A percentile compares a stretch with the other conserved stretches of the same genome.
Conservation (phyloP, 2,888 invertebrate genomes). For the Podabrus alpinus region DNA sequence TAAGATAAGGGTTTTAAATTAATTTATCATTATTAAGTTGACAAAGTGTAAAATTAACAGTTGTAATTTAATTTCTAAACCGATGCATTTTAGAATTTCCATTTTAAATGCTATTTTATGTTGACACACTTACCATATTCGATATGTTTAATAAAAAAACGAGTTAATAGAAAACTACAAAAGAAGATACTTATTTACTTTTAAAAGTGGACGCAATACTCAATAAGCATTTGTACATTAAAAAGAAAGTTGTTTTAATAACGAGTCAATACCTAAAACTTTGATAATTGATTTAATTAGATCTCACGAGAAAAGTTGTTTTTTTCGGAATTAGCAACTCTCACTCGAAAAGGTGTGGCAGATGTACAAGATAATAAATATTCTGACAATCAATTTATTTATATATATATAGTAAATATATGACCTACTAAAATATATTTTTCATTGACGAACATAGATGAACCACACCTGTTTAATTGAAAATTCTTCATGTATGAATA, state of each 20-base stretch:
- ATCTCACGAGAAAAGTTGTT: slow-evolving; percentile 19
- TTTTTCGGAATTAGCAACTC: slow-evolving; percentile 17
- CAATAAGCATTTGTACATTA: slow-evolving; percentile 1
- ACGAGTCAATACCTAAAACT: not conserved
- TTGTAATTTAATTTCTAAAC: not conserved
- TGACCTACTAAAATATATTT: slow-evolving; percentile 12
- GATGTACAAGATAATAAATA: slow-evolving; percentile 13
- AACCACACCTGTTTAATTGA: slow-evolving; percentile 12
- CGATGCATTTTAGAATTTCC: not conserved
- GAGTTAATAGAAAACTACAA: slow-evolving; percentile 3
- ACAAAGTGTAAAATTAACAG: not conserved
- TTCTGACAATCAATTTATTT: slow-evolving; percentile 10
- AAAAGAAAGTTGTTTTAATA: slow-evolving; percentile 11
- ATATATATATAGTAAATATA: not conserved
- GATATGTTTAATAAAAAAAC: not conserved
- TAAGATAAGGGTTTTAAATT: not conserved
- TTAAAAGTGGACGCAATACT: slow-evolving; percentile 1
- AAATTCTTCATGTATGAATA: not conserved
- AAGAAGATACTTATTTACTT: slow-evolving; percentile 1
- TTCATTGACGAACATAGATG: slow-evolving; percentile 10
- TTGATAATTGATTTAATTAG: slow-evolving; percentile 23
- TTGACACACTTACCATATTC: not conserved
- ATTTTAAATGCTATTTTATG: not conserved
- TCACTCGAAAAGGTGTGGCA: slow-evolving; percentile 26
- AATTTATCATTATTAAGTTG: not conserved